These are phyloP conservation scores for Gymnoscopelus microlampas DNA, from an alignment of 2,797 vertebrate genomes.

Conservation along the genomic window DNA sequence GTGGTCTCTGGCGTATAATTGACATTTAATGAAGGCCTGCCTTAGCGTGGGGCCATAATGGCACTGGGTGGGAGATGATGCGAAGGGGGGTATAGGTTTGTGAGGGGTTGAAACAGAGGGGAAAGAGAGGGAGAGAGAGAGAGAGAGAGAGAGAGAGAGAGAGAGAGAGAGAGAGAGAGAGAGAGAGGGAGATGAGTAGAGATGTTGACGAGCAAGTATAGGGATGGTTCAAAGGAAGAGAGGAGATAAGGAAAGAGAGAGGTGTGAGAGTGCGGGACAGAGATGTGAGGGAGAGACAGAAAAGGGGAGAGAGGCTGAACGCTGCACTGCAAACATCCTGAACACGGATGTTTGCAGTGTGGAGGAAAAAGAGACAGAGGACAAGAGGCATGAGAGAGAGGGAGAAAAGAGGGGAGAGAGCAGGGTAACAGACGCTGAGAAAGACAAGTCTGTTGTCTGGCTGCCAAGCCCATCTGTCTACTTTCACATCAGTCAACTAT, in stretches of 20 bases:
- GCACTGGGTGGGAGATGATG: constrained; percentile 44
- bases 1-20: constrained; percentile 84
- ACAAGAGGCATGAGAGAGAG: constrained; percentile 3
- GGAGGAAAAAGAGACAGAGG: constrained; percentile 21
- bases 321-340: neutral
- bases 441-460: constrained; percentile 76
- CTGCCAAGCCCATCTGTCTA: constrained; percentile 84
- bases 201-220: too few relatives aligned
- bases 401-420: constrained; percentile 30
- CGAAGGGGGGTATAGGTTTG: constrained; percentile 1
- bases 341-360: constrained; percentile 14
- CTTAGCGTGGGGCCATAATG: constrained; percentile 70
- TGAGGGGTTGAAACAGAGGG: constrained; percentile 4
- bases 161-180: too few relatives aligned
- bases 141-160: neutral
- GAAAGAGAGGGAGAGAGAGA: neutral
- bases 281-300: constrained; percentile 21
- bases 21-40: constrained; percentile 85
- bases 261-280: neutral
- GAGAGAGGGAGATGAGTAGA: neutral
- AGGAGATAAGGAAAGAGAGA: constrained; percentile 1
- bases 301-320: constrained; percentile 6
- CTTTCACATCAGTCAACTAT: constrained; percentile 78
- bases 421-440: constrained; percentile 51
- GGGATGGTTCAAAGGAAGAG: constrained; percentile 1